phyloP scores from a whole-genome alignment of 1,140 invertebrate species.

The Neoseiulus cucumeris region DNA sequence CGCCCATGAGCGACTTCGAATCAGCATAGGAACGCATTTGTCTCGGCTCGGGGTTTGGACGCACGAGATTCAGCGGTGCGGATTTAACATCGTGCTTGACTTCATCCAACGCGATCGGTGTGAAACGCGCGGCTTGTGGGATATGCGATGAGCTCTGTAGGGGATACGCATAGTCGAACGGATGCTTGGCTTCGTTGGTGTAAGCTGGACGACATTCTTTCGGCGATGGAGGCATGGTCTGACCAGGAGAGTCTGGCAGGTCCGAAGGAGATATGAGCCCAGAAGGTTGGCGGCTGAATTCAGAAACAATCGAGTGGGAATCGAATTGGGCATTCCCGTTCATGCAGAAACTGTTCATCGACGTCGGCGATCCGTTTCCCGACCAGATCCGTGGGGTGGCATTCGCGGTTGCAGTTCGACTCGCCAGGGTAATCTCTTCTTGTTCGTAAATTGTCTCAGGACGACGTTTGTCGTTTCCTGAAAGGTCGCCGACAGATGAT shows the following conservation, averaged over 20 bases:
- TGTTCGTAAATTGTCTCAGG: not conserved
- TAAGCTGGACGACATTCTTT: not conserved
- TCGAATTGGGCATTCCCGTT: not conserved
- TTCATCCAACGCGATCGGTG: not conserved
- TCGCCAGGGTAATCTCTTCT: slow-evolving; percentile 1
- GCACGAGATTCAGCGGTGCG: not conserved
- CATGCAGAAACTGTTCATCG: not conserved
- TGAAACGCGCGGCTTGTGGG: not conserved
- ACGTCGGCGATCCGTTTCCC: not conserved
- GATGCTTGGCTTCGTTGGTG: not conserved
- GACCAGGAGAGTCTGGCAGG: not conserved
- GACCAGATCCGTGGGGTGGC: slow-evolving; percentile 4
- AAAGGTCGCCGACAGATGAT: not conserved
- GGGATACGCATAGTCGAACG: not conserved
- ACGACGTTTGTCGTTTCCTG: not conserved
- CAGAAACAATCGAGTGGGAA: not conserved
- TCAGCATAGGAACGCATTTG: not conserved
- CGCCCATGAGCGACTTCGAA: not conserved
- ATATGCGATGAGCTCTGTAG: not conserved
- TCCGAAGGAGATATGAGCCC: not conserved
- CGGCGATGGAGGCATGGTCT: slow-evolving; percentile 1
- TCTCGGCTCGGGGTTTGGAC: not conserved
- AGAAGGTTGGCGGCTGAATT: slow-evolving; percentile 1
- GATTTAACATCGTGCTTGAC: not conserved
- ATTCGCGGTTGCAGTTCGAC: not conserved